phyloP scores from a whole-genome alignment of 2,888 invertebrate genomes.

The Aleiodes testaceus region DNA sequence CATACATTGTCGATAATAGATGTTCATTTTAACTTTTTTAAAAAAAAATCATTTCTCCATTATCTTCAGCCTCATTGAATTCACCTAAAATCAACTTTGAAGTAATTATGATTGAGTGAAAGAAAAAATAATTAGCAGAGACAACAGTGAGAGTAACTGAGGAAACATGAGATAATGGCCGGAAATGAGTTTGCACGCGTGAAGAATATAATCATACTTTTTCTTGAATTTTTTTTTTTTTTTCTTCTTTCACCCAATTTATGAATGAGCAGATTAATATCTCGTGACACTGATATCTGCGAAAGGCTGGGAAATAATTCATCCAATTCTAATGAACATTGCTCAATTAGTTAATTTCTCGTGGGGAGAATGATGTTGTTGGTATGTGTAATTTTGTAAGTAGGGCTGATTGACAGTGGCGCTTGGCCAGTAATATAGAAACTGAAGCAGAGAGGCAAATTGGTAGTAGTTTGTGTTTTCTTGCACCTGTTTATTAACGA shows the following conservation, averaged over 20 bases:
- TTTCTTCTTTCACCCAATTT: not conserved
- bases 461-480: not conserved
- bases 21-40: conserved; percentile 7
- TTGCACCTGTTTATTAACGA: conserved; percentile 43
- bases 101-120: conserved; percentile 13
- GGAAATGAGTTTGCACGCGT: conserved; percentile 23
- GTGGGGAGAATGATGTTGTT: conserved; percentile 32
- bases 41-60: not conserved
- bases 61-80: too few species aligned
- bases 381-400: conserved; percentile 34
- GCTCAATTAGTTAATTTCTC: not conserved
- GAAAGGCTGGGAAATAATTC: not conserved
- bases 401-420: conserved; percentile 40
- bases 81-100: not conserved
- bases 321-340: too few species aligned
- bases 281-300: too few species aligned
- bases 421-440: conserved; percentile 29
- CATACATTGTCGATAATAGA: conserved; percentile 25
- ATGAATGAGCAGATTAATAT: not conserved
- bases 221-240: conserved; percentile 5
- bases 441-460: not conserved
- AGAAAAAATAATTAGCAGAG: conserved; percentile 5
- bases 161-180: conserved; percentile 21
- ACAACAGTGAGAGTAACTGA: conserved; percentile 28
- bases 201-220: conserved; percentile 1